Percentiles rank a stretch among this genome's conserved stretches.
These are phyloP conservation scores for Carabus problematicus DNA, from an alignment of 2,888 invertebrate genomes.

Conservation along the genomic window DNA sequence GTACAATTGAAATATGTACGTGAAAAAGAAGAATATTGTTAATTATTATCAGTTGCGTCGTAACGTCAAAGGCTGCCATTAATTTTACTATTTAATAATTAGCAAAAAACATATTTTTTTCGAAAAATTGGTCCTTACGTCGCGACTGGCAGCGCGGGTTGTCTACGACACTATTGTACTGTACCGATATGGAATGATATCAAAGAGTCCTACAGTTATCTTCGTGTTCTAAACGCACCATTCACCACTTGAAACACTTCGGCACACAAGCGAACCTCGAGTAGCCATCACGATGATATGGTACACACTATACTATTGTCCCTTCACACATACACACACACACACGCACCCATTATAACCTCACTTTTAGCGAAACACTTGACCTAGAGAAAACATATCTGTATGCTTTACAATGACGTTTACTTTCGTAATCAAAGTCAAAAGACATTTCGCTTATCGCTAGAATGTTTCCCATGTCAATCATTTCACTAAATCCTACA, in stretches of 20 bases:
- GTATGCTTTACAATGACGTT: too few species aligned
- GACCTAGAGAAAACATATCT: too few species aligned
- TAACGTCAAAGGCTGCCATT: neutral
- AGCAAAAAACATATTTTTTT: slow-evolving; percentile 11
- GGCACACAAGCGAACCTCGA: neutral
- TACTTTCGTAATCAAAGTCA: too few species aligned
- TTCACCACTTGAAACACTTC: slow-evolving; percentile 15
- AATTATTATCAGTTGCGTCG: neutral
- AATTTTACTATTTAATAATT: slow-evolving; percentile 6
- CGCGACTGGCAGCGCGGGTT: slow-evolving; percentile 14
- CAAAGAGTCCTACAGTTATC: slow-evolving; percentile 12
- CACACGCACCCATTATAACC: too few species aligned
- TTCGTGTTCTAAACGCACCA: neutral
- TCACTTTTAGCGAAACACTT: too few species aligned
- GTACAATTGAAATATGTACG: too few species aligned
- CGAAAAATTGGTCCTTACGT: slow-evolving; percentile 35
- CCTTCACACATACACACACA: too few species aligned
- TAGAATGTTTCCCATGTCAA: too few species aligned
- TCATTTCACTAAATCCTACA: too few species aligned
- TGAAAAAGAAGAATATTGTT: neutral
- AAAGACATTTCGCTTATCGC: too few species aligned
- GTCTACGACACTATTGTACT: slow-evolving; percentile 35
- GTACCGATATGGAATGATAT: slow-evolving; percentile 39
- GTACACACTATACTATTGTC: neutral
- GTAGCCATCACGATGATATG: slow-evolving; percentile 30